These are phyloP conservation scores for Crossoptilon crossoptilon DNA, from an alignment of 2,797 vertebrate species.

Conservation along the genomic window DNA sequence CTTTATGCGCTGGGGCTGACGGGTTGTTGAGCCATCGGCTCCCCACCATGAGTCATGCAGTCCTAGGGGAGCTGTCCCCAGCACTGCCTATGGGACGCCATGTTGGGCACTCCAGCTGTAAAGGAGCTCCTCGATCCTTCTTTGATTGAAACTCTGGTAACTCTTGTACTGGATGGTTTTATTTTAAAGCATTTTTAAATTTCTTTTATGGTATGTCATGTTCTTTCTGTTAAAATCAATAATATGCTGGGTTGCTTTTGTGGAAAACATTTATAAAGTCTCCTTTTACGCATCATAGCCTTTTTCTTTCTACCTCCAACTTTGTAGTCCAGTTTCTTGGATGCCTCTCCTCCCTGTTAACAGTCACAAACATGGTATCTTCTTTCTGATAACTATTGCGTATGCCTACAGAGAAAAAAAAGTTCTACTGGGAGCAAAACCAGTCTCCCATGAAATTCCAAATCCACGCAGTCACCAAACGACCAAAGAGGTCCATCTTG, in stretches of 20 bases:
- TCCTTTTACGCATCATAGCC: not conserved
- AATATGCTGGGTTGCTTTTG: not conserved
- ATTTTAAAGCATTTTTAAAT: not conserved
- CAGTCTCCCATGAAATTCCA: not conserved
- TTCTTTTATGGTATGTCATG: not conserved
- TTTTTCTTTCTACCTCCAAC: not conserved
- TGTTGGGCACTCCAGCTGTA: not conserved
- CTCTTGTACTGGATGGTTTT: not conserved
- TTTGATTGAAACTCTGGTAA: not conserved
- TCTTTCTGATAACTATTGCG: not conserved
- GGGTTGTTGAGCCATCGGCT: not conserved
- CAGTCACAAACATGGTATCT: not conserved
- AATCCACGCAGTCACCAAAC: not conserved
- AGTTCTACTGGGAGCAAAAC: not conserved
- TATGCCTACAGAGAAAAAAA: not conserved
- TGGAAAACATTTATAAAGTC: not conserved
- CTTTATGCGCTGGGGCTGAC: not conserved
- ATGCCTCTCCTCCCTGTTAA: not conserved
- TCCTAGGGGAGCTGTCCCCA: not conserved
- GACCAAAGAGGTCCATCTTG: not conserved
- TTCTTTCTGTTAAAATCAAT: not conserved
- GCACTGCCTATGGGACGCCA: rapidly evolving
- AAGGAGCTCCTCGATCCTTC: not conserved
- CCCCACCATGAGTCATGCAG: not conserved
- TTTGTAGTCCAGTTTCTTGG: not conserved